phyloP scores from a whole-genome alignment of 92 coral and sea anemone genomes.

The Siderastrea siderea region DNA sequence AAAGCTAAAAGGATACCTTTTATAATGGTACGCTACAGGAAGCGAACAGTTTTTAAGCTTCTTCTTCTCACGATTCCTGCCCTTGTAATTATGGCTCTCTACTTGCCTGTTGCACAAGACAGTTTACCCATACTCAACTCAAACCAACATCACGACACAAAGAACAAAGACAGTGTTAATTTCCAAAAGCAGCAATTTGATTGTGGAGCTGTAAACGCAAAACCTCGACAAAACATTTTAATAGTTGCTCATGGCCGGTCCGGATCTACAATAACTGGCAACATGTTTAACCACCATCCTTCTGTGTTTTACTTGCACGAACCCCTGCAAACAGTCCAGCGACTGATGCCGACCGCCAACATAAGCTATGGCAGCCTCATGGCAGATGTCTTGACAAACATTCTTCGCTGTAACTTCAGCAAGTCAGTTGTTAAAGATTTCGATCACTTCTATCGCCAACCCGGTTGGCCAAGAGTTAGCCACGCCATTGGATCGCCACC shows the following conservation, averaged over 20 bases:
- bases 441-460: slow-evolving; percentile 21
- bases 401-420: slow-evolving; percentile 41
- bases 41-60: no score
- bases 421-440: slow-evolving; percentile 6
- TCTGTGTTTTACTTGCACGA: slow-evolving; percentile 48
- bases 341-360: background rate
- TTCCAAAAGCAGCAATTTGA: no score
- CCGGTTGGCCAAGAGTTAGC: slow-evolving; percentile 22
- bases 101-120: no score
- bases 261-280: slow-evolving; percentile 27
- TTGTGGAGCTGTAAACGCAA: no score
- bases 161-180: no score
- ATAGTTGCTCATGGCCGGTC: slow-evolving; percentile 54
- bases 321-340: slow-evolving; percentile 49
- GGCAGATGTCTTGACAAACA: slow-evolving; percentile 20
- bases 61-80: no score
- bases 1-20: no score
- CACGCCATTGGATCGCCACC: slow-evolving; percentile 50
- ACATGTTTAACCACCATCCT: slow-evolving; percentile 50
- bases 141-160: no score
- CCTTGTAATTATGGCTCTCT: no score
- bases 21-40: no score
- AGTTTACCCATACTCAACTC: no score
- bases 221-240: slow-evolving; percentile 22
- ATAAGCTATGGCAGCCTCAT: slow-evolving; percentile 17